Conservation (phyloP, 2,888 invertebrate species). For the Reticulitermes lucifugus region DNA sequence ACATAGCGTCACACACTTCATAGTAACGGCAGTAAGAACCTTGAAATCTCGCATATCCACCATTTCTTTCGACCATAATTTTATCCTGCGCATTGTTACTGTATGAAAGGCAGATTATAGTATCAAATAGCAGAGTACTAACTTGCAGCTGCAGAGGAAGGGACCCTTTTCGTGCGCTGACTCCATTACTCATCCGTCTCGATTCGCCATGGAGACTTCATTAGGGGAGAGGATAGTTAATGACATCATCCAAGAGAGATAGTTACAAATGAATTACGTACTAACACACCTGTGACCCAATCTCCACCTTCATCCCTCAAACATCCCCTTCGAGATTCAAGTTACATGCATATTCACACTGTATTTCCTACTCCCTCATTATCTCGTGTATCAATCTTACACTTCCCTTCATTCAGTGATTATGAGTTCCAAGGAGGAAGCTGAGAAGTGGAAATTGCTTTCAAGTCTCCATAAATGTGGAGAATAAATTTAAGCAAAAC, state of each 20-base stretch:
- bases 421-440: not conserved
- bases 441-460: not conserved
- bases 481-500: not conserved
- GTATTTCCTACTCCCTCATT: not conserved
- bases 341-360: not conserved
- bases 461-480: not conserved
- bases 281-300: slow-evolving; percentile 22
- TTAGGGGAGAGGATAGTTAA: not conserved
- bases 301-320: slow-evolving; percentile 8
- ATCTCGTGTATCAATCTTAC: slow-evolving; percentile 5
- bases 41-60: no score
- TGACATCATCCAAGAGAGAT: slow-evolving; percentile 4
- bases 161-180: not conserved
- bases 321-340: not conserved
- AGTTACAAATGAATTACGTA: slow-evolving; percentile 16
- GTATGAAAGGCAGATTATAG: not conserved
- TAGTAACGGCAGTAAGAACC: no score
- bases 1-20: no score
- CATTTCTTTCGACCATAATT: no score
- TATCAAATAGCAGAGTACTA: not conserved
- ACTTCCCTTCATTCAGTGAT: not conserved
- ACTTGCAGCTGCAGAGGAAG: not conserved
- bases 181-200: slow-evolving; percentile 10
- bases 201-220: slow-evolving; percentile 3
- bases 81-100: no score